A percentile compares a stretch with the other conserved stretches of the same genome.
These are phyloP conservation scores for Sapayoa aenigma DNA, from an alignment of 2,113 vertebrate species.

Conservation along the genomic window DNA sequence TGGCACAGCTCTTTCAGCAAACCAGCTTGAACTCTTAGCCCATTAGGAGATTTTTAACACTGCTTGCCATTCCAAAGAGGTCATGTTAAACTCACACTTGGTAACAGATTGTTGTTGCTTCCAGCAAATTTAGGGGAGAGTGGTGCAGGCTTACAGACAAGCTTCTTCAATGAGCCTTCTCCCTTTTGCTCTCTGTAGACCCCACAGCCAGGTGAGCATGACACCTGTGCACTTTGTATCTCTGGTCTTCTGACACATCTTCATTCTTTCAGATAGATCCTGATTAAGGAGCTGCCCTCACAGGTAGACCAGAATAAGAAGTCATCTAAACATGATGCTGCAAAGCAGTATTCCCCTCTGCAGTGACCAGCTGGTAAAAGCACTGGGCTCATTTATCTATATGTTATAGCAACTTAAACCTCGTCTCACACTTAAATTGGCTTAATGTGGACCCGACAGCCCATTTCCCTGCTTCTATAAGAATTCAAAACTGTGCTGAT, in stretches of 20 bases:
- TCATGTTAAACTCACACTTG: neutral
- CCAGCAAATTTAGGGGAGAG: neutral
- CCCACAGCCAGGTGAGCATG: neutral
- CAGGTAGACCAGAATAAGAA: neutral
- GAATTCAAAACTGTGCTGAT: neutral
- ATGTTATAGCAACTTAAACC: neutral
- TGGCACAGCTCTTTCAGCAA: neutral
- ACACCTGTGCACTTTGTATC: neutral
- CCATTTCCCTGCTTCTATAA: neutral
- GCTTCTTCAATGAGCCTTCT: neutral
- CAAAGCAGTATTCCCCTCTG: neutral
- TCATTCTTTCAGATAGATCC: neutral
- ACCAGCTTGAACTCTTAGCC: too few relatives aligned
- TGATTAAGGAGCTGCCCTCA: neutral
- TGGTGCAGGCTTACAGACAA: neutral
- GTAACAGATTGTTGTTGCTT: neutral
- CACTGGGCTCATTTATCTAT: neutral
- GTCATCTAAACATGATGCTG: neutral
- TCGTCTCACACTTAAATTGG: neutral
- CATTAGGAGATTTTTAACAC: neutral
- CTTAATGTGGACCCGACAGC: neutral
- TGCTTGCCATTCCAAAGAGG: neutral
- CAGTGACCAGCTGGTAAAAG: neutral
- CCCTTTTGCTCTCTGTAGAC: neutral
- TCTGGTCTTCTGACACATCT: neutral